Evolutionary conservation across 2,888 invertebrate genomes (phyloP), one percentile per base, ranked within the genome.

Genomic region (Drosophila villosipedis): DNA sequence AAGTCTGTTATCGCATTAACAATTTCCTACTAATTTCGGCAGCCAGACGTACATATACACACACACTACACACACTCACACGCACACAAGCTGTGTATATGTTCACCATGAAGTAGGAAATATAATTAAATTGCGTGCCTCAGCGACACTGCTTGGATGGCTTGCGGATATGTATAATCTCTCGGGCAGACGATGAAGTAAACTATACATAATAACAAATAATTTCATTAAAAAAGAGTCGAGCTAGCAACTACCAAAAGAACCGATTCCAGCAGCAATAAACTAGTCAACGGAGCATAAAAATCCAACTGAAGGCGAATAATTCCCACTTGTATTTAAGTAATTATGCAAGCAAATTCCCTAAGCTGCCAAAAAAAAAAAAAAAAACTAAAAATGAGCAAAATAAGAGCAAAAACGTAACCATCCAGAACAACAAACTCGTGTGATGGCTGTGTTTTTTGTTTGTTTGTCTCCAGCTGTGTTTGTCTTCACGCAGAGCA

Each of bases 71-170:
- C 47, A 25, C 3, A 47, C 39, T n/a, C 0, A 47, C 22, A 68
- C 49, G 30, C 16, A 55, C 67, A 73, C 50, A 43, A 22, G 3
- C 43, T 43, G 50, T 41, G 33, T 28, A 22, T 39, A n/a, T 30
- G 43, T 22, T 39, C 54, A 43, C 52, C 28, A 52, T 33, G 62
- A 49, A 63, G 58, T 41, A 61, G 63, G 62, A 76, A 73, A 78
- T 86, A 83, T 86, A 87, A 87, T 86, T 83, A 86, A 87, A 89
- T 89, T 86, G 83, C 86, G 86, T 83, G 86, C 89, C 49, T 59
- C 64, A 31, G 30, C 73, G 63, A 41, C 60, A 50, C 52, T 59
- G 39, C 64, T 39, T 35, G 49, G 35, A 52, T 52, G 50, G 52
- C 35, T n/a, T 41, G 58, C 33, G 68, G 63, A 64, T 73, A 55